Base-by-base conservation (phyloP, 2,888 invertebrate species). In the Pasiphila rectangulata region DNA sequence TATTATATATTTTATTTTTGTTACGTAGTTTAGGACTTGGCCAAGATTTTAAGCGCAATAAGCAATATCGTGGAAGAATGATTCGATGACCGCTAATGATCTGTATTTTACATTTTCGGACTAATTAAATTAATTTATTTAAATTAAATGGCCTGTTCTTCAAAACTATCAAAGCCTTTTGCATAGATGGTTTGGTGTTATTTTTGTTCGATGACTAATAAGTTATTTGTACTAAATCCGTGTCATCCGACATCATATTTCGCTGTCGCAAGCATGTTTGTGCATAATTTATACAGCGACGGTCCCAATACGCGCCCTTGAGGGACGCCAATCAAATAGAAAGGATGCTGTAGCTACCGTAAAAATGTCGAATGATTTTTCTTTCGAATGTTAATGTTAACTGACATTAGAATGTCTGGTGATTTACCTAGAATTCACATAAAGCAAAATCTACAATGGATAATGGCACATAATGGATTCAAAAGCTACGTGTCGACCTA, bases 401-500 rank as follows among this genome's bases (percentile, higher is more conserved):
- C 44, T 34, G 46, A 51, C 51, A 49, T 53, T 51, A 38, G 29
- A 49, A 51, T 29, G 43, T 37, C 48, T 55, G 38, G 42, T 37
- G 15, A 44, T 29, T 32, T 46, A 46, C 19, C 32, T n/a, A 32
- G 10, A 51, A 43, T 57, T 55, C 57, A 50, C 55, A 55, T 46
- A 55, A 51, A 44, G 45, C 45, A 49, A 32, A 49, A 53, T 43
- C 49, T 35, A 55, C 55, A 55, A 58, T 54, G 41, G 58, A 34
- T 7, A 39, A 51, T 47, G 51, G 46, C 25, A 53, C 46, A 45
- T 51, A 41, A 47, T 54, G 50, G 51, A 52, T 48, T 53, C 58
- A 54, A 59, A 59, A 40, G 54, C 51, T 51, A 58, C 56, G 56
- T 53, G 59, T 59, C 51, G 51, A 59, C 52, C 56, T 56, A 56